Conservation (phyloP, 2,797 vertebrate genomes). For the Enteromius radiatus region DNA sequence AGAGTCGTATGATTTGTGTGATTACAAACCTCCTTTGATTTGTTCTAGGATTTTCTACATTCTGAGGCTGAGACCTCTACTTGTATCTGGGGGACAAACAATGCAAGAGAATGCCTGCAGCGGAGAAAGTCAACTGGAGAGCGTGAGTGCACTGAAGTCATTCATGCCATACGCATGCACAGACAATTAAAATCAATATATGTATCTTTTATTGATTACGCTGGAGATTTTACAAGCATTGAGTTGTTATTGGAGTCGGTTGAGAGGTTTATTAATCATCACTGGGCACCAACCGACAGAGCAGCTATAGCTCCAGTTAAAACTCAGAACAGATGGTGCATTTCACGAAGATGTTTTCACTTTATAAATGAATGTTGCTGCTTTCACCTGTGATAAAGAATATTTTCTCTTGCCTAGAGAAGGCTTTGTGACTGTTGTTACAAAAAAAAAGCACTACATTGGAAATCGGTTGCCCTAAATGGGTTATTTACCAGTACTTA, state of each 20-base stretch:
- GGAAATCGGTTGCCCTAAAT: neutral
- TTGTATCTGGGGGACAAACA: slow-evolving; percentile 39
- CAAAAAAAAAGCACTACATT: neutral
- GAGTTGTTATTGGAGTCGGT: neutral
- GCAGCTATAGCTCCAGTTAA: slow-evolving; percentile 23
- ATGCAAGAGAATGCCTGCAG: slow-evolving; percentile 62
- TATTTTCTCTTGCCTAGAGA: neutral
- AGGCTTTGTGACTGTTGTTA: neutral
- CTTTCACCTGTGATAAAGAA: slow-evolving; percentile 5
- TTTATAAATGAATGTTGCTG: slow-evolving; percentile 16
- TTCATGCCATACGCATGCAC: neutral
- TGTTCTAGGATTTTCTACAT: slow-evolving; percentile 43
- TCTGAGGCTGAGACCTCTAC: slow-evolving; percentile 18
- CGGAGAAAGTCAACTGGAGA: slow-evolving; percentile 57
- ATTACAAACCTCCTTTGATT: slow-evolving; percentile 25
- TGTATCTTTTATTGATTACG: neutral
- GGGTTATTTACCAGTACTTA: slow-evolving; percentile 11
- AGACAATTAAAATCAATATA: slow-evolving; percentile 7
- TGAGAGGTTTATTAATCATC: slow-evolving; percentile 1
- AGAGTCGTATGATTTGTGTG: neutral
- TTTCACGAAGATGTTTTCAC: neutral
- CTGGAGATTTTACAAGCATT: neutral
- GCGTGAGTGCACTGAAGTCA: slow-evolving; percentile 51
- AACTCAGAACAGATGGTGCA: slow-evolving; percentile 32
- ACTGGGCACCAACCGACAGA: neutral